phyloP scores from a whole-genome alignment of 2,113 vertebrate genomes.

The Melanotaenia duboulayi region DNA sequence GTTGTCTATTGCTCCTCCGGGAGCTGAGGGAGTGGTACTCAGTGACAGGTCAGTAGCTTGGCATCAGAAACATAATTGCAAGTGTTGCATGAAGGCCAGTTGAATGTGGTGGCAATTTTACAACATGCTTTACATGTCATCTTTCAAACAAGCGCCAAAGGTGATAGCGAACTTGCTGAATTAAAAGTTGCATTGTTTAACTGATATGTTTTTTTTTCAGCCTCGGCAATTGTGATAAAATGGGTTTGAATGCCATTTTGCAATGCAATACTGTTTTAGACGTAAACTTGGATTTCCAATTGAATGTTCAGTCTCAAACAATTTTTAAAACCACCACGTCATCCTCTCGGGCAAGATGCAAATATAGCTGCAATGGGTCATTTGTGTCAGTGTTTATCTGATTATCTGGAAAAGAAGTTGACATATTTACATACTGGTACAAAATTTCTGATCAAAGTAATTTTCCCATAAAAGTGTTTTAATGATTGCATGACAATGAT shows the following conservation, averaged over 20 bases:
- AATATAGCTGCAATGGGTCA: not conserved
- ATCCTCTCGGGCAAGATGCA: not conserved
- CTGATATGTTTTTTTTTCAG: not conserved
- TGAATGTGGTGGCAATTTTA: constrained; percentile 1
- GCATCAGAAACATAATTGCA: not conserved
- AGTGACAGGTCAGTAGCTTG: constrained; percentile 81
- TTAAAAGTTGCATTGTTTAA: not conserved
- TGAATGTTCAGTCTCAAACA: not conserved
- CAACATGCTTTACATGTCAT: not conserved
- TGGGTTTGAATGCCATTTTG: not conserved
- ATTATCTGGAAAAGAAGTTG: too few relatives aligned
- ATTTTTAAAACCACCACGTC: not conserved
- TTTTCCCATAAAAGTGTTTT: too few relatives aligned
- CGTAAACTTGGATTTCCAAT: not conserved
- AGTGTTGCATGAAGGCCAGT: not conserved
- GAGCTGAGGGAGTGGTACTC: constrained; percentile 91
- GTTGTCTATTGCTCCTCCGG: constrained; percentile 94
- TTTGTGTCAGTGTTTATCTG: constrained; percentile 11
- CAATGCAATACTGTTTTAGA: not conserved
- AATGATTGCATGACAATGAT: too few relatives aligned
- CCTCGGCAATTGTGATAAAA: not conserved
- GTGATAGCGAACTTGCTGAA: not conserved
- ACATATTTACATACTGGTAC: too few relatives aligned
- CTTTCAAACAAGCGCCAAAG: not conserved
- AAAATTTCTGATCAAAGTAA: too few relatives aligned